Base-by-base conservation (phyloP, 2,888 invertebrate species). In the Tiphia femorata region DNA sequence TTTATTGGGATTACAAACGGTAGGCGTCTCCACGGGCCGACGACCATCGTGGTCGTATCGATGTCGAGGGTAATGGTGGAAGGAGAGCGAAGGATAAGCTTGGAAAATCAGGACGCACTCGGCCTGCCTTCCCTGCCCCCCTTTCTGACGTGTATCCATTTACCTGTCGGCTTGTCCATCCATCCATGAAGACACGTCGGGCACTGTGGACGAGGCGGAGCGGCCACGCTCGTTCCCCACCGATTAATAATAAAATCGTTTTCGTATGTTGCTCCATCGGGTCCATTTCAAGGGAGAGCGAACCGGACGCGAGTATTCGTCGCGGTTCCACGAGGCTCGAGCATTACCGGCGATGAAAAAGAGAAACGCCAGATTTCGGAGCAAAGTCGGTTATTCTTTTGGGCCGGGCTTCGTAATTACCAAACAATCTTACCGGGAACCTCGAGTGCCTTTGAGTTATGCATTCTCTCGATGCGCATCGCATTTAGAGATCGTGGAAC, bases 81-180 rank as follows among this genome's bases (percentile, higher is more conserved):
- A 30, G 35, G 46, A 42, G 21, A 23, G 43, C 16, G 50, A 50
- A 46, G 14, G 35, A 27, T 38, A 48, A 41, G 40, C 17, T n/a
- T 43, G 20, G 42, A 41, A 27, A 27, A 59, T 41, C 49, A 47
- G 49, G 47, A 35, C 19, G 30, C 42, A 19, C 25, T 10, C 12
- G 14, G n/a, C n/a, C n/a, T n/a, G n/a, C n/a, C 20, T 44, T 43
- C 40, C 12, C 27, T 30, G 16, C 20, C 43, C 20, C n/a, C 48
- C 38, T 51, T 35, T 27, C 40, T 21, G 33, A 14, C 33, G 12
- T 42, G 41, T 49, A 54, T 35, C 41, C 49, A 53, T 54, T 49
- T 54, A 49, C 49, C 49, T 49, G 53, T 54, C 58, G 46, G 46
- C 57, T 56, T 38, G 58, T 57, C 57, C 41, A 58, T 57, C 50